A percentile compares a stretch with the other conserved stretches of the same genome.
These are phyloP conservation scores for Protobothrops mucrosquamatus DNA, from an alignment of 2,113 vertebrate species.

Conservation along the genomic window DNA sequence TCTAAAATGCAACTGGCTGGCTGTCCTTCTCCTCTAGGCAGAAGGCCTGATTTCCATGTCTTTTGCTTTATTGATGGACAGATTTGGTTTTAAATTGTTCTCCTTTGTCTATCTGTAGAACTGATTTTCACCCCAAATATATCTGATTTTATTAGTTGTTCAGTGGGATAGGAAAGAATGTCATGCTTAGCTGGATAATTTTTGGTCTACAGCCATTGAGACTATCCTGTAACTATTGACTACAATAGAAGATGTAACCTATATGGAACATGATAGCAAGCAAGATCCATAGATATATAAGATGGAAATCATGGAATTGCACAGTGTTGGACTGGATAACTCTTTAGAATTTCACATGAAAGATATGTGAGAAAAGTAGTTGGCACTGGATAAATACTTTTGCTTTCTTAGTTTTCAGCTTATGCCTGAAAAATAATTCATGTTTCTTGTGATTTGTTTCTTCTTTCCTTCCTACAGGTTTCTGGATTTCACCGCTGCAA, in stretches of 20 bases:
- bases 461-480: constrained; percentile 66
- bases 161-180: neutral
- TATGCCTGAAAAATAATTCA: neutral
- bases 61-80: neutral
- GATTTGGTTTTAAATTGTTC: neutral
- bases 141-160: neutral
- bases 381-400: neutral
- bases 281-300: neutral
- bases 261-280: neutral
- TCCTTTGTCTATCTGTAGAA: neutral
- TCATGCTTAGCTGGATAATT: neutral
- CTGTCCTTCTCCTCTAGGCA: neutral
- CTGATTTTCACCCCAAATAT: neutral
- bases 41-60: neutral
- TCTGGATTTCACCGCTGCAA: constrained; percentile 82
- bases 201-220: neutral
- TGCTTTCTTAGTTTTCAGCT: neutral
- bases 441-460: constrained; percentile 28
- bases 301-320: neutral
- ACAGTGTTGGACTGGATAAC: neutral
- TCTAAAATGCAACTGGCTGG: neutral
- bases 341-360: constrained; percentile 2
- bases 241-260: neutral
- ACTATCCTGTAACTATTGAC: neutral
- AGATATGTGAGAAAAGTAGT: neutral